Conservation (phyloP, 2,888 invertebrate species). For the Ctena decussata region DNA sequence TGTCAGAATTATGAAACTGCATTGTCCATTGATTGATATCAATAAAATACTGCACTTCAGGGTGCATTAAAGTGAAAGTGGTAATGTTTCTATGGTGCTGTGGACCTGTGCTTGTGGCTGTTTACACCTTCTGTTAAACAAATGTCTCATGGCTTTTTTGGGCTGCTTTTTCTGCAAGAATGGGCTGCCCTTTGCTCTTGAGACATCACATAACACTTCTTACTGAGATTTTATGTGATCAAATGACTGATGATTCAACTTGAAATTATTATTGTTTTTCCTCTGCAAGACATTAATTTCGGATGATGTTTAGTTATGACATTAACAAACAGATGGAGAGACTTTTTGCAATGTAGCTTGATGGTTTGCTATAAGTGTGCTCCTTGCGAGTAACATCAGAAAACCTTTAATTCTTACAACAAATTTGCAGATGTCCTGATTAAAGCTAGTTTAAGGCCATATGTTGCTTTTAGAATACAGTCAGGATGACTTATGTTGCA, state of each 20-base stretch:
- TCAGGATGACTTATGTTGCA: neutral
- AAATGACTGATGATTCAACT: slow-evolving; percentile 3
- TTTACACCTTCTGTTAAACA: slow-evolving; percentile 1
- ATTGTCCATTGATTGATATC: slow-evolving; percentile 39
- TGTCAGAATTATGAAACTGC: neutral
- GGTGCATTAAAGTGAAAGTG: neutral
- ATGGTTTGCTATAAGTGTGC: neutral
- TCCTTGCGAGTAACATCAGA: neutral
- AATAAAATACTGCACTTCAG: slow-evolving; percentile 21
- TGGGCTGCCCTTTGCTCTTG: neutral
- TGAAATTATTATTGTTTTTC: neutral
- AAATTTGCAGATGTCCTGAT: neutral
- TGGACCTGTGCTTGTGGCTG: neutral
- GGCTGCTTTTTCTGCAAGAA: neutral
- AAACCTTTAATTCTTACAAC: neutral
- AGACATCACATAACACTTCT: slow-evolving; percentile 4
- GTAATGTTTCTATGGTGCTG: neutral
- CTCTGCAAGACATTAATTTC: neutral
- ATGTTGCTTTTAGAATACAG: neutral
- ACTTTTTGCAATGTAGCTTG: neutral
- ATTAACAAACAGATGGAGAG: neutral
- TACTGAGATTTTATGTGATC: neutral
- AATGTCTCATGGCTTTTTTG: neutral
- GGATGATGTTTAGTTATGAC: neutral
- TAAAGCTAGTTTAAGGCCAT: neutral